phyloP scores from a whole-genome alignment of 2,113 vertebrate genomes.

The Carollia perspicillata region DNA sequence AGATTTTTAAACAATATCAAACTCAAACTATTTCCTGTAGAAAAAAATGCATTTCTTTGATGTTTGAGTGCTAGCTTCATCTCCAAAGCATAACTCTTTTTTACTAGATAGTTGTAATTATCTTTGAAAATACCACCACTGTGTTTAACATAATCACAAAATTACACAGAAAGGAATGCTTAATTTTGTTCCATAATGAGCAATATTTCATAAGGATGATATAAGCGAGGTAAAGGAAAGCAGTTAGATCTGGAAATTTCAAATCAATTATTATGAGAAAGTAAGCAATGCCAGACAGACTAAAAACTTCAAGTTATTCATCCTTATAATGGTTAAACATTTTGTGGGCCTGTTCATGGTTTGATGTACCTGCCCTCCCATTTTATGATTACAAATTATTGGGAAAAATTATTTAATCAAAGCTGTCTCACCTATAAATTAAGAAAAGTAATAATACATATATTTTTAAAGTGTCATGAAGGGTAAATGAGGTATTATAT shows the following conservation, averaged over 20 bases:
- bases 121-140: not conserved
- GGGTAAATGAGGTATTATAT: not conserved
- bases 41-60: not conserved
- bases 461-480: not conserved
- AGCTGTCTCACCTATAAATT: not conserved
- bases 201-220: not conserved
- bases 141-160: not conserved
- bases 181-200: not conserved
- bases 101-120: not conserved
- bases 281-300: not conserved
- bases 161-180: not conserved
- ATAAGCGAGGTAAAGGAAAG: not conserved
- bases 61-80: not conserved
- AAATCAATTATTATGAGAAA: not conserved
- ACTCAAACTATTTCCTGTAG: not conserved
- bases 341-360: not conserved
- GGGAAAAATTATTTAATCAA: not conserved
- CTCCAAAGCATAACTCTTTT: not conserved
- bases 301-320: not conserved
- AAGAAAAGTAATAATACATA: not conserved
- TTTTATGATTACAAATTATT: not conserved
- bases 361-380: not conserved
- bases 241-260: not conserved
- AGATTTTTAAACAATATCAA: slow-evolving; percentile 42
- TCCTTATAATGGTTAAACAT: not conserved